These are phyloP conservation scores for Marmota monax DNA, from an alignment of 2,113 vertebrate genomes.

Conservation along the genomic window DNA sequence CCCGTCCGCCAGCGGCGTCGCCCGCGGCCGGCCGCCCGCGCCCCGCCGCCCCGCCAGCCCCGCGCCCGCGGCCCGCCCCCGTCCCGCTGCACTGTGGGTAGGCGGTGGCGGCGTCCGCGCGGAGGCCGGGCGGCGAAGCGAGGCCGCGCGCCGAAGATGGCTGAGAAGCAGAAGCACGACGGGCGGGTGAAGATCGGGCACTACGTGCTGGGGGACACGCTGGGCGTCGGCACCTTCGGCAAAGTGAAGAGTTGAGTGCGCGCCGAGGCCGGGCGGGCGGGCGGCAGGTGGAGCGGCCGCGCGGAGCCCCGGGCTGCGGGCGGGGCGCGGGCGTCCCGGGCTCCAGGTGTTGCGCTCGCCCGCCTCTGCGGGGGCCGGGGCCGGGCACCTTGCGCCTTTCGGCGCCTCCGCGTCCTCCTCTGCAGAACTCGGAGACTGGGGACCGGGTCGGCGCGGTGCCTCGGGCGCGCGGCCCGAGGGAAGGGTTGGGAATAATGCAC, in stretches of 20 bases:
- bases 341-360: not conserved
- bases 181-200: conserved; percentile 98
- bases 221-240: conserved; percentile 98
- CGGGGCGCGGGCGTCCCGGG: rapidly evolving
- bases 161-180: conserved; percentile 97
- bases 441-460: not conserved
- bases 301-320: not conserved
- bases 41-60: not conserved
- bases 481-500: not conserved
- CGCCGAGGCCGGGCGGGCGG: conserved; percentile 21
- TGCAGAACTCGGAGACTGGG: not conserved
- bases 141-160: conserved; percentile 90
- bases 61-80: not conserved
- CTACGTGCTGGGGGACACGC: conserved; percentile 97
- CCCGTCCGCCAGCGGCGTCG: not conserved
- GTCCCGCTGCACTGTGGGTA: conserved; percentile 81
- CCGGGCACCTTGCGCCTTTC: not conserved
- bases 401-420: not conserved
- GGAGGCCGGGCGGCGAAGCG: not conserved
- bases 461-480: not conserved
- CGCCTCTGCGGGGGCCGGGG: no score
- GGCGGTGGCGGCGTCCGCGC: conserved; percentile 55
- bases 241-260: conserved; percentile 99
- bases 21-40: rapidly evolving
- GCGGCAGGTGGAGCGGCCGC: conserved; percentile 24